Conservation (phyloP, 2,888 invertebrate species). For the Philonicus albiceps region DNA sequence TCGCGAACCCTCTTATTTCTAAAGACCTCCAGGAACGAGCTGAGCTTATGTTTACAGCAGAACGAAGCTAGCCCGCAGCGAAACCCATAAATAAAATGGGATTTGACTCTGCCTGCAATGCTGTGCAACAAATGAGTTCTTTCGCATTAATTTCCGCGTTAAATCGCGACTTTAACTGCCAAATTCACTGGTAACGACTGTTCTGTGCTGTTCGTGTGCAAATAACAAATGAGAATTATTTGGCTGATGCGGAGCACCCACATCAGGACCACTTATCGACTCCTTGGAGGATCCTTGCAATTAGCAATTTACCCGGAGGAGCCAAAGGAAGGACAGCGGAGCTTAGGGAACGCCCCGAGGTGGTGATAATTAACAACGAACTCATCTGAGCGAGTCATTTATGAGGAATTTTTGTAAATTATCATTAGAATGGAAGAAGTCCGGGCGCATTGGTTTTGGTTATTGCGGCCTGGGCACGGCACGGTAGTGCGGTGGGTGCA, state of each 20-base stretch:
- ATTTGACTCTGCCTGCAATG: background rate
- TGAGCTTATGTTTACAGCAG: background rate
- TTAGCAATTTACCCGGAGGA: background rate
- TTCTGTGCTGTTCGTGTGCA: background rate
- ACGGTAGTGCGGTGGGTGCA: background rate
- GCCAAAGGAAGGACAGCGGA: background rate
- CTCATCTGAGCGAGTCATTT: slow-evolving; percentile 7
- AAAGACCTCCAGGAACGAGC: background rate
- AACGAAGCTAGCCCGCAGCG: background rate
- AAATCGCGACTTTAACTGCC: background rate
- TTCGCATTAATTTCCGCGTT: background rate
- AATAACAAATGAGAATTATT: background rate
- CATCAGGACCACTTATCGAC: background rate
- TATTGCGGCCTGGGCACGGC: background rate
- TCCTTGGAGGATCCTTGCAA: background rate
- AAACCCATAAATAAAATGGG: background rate
- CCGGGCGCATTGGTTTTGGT: background rate
- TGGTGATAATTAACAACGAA: slow-evolving; percentile 16
- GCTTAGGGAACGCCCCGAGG: slow-evolving; percentile 10
- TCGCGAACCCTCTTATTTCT: background rate
- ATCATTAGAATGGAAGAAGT: slow-evolving; percentile 2
- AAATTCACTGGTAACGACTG: background rate
- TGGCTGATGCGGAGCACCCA: background rate
- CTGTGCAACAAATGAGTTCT: background rate
- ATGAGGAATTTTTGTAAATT: slow-evolving; percentile 17